Conservation (phyloP, 2,113 vertebrate species). For the Thamnophis sirtalis region DNA sequence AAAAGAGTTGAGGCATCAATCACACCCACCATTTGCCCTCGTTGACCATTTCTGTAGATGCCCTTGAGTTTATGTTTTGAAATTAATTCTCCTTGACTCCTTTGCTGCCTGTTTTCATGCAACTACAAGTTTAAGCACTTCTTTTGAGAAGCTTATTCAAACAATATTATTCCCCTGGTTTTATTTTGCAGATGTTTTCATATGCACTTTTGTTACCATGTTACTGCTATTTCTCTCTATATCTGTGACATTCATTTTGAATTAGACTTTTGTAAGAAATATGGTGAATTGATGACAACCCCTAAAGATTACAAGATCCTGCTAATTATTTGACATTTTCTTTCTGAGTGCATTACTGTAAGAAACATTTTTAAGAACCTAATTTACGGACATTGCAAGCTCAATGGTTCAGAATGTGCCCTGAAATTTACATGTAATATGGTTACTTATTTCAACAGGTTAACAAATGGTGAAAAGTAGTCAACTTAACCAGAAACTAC, state of each 20-base stretch:
- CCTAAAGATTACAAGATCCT: neutral
- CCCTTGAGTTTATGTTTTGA: neutral
- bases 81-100: too few species aligned
- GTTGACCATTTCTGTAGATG: neutral
- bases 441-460: neutral
- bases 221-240: neutral
- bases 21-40: neutral
- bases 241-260: neutral
- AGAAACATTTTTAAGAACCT: neutral
- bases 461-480: neutral
- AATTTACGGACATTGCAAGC: neutral
- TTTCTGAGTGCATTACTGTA: neutral
- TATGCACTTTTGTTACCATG: neutral
- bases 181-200: neutral
- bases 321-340: neutral
- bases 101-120: neutral
- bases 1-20: neutral
- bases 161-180: neutral
- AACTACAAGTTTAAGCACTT: neutral
- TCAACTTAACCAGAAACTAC: neutral
- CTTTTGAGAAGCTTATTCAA: neutral
- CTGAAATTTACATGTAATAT: neutral
- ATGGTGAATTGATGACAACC: neutral
- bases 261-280: neutral
- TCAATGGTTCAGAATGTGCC: neutral